Evolutionary conservation across 1,140 invertebrate species (phyloP).

Genomic region (Ostrea edulis): DNA sequence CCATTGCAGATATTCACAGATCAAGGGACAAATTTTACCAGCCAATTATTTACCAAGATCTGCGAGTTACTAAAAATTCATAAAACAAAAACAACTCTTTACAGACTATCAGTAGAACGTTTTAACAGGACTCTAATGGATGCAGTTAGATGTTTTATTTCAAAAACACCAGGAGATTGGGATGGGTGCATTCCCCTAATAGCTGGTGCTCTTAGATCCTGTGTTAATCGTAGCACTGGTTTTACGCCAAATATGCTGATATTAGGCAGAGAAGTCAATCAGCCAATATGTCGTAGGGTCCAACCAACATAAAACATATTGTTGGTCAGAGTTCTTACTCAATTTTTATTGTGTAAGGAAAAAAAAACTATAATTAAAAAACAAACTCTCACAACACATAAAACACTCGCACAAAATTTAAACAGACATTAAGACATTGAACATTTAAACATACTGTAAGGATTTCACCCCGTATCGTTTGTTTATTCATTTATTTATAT

Average conservation of each 20-base stretch:
- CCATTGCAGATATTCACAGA: slow-evolving; percentile 53
- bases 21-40: slow-evolving; percentile 52
- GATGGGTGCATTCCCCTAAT: slow-evolving; percentile 23
- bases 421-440: no score
- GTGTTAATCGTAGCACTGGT: slow-evolving; percentile 31
- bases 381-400: no score
- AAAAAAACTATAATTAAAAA: no score
- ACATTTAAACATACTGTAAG: no score
- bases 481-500: no score
- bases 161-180: neutral
- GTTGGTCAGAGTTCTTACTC: no score
- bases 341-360: no score
- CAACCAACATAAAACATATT: no score
- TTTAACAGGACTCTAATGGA: slow-evolving; percentile 53
- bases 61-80: slow-evolving; percentile 44
- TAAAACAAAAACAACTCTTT: slow-evolving; percentile 48
- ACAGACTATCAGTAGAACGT: slow-evolving; percentile 52
- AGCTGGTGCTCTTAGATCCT: slow-evolving; percentile 13
- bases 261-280: slow-evolving; percentile 21
- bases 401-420: no score
- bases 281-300: no score
- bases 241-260: no score
- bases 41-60: slow-evolving; percentile 35
- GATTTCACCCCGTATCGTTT: no score
- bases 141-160: slow-evolving; percentile 47